phyloP scores from a whole-genome alignment of 2,888 invertebrate species.

The Boloria selene region DNA sequence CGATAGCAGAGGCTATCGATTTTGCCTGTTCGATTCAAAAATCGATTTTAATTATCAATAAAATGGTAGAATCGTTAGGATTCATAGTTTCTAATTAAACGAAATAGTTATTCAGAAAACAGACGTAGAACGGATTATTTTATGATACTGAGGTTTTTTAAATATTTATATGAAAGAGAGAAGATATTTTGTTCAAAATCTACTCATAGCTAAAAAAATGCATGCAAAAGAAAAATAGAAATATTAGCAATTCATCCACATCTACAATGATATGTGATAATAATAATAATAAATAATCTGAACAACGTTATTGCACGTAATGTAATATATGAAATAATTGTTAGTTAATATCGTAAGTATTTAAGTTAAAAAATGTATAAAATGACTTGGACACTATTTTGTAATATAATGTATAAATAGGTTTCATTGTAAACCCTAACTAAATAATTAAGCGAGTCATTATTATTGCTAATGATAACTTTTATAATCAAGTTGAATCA shows the following conservation, averaged over 20 bases:
- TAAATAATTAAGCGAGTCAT: too few relatives aligned
- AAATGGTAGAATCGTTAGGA: conserved; percentile 5
- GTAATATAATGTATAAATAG: too few relatives aligned
- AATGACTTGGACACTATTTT: background rate
- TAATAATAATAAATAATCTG: conserved; percentile 47
- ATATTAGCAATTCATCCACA: conserved; percentile 57
- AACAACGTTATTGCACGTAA: conserved; percentile 14
- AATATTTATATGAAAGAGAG: background rate
- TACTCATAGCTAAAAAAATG: conserved; percentile 6
- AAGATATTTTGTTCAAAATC: conserved; percentile 2
- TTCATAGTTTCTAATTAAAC: conserved; percentile 4
- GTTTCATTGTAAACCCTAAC: too few relatives aligned
- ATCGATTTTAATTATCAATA: conserved; percentile 23
- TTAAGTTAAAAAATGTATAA: conserved; percentile 11
- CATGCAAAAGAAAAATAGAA: conserved; percentile 39
- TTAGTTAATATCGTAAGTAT: conserved; percentile 11
- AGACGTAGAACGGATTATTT: conserved; percentile 1
- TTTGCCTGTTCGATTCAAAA: conserved; percentile 23
- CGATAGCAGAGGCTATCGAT: conserved; percentile 23
- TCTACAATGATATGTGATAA: conserved; percentile 74
- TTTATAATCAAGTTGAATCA: conserved; percentile 8
- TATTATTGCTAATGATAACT: background rate
- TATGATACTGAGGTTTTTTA: background rate
- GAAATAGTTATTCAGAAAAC: conserved; percentile 7
- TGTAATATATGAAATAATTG: conserved; percentile 12